Percentiles rank a stretch among this genome's conserved stretches.
phyloP scores from a whole-genome alignment of 2,888 invertebrate species.

The Graphium colonna region DNA sequence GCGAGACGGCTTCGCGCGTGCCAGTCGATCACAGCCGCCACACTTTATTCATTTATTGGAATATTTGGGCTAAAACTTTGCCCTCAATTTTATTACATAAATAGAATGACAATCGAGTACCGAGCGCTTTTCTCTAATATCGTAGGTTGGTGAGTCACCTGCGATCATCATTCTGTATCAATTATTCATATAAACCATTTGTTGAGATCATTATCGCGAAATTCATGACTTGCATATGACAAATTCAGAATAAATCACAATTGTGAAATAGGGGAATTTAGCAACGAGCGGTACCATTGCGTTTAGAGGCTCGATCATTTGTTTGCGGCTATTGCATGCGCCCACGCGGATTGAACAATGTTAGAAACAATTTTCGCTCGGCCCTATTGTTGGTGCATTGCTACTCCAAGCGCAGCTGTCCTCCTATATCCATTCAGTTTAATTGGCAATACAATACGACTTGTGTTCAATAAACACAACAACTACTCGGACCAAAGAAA shows the following conservation, averaged over 20 bases:
- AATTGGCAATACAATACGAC: conserved; percentile 25
- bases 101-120: too few relatives aligned
- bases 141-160: too few relatives aligned
- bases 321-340: conserved; percentile 21
- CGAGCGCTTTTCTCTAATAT: too few relatives aligned
- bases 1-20: too few relatives aligned
- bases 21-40: too few relatives aligned
- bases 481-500: not conserved
- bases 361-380: conserved; percentile 21
- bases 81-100: too few relatives aligned
- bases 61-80: too few relatives aligned
- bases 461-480: not conserved
- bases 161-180: too few relatives aligned
- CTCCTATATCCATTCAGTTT: conserved; percentile 23
- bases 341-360: conserved; percentile 24
- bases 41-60: too few relatives aligned
- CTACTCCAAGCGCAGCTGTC: conserved; percentile 17
- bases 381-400: conserved; percentile 14
- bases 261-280: conserved; percentile 4
- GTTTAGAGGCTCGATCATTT: conserved; percentile 20
- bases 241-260: not conserved
- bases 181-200: not conserved
- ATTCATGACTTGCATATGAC: not conserved
- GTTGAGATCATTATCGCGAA: not conserved
- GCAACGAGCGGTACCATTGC: conserved; percentile 8